Conservation (phyloP, 2,888 invertebrate species). For the Leptinotarsa haldemani region DNA sequence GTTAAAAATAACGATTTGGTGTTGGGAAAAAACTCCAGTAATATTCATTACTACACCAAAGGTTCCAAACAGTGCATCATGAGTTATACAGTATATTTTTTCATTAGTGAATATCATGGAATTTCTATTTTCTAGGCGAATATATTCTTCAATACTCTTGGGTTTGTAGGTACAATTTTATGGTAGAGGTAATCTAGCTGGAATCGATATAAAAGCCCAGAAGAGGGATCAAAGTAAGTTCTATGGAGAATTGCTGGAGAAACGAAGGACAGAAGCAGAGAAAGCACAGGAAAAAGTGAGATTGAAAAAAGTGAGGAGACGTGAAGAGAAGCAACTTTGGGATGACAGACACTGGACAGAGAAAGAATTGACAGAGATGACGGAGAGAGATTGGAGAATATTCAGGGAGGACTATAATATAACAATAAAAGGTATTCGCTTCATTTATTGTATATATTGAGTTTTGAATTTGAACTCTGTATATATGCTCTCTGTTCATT, state of each 20-base stretch:
- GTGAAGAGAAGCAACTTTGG: slow-evolving; percentile 98
- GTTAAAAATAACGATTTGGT: too few relatives aligned
- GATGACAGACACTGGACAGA: slow-evolving; percentile 99
- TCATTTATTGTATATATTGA: too few relatives aligned
- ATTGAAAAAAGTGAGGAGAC: slow-evolving; percentile 90
- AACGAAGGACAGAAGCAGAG: slow-evolving; percentile 94
- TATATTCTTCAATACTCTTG: not conserved
- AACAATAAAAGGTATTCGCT: slow-evolving; percentile 82
- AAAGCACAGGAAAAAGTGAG: slow-evolving; percentile 96
- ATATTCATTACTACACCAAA: too few relatives aligned
- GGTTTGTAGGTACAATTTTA: slow-evolving; percentile 85
- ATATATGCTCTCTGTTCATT: not conserved
- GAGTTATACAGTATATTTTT: too few relatives aligned
- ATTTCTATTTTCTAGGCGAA: not conserved
- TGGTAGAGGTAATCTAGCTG: slow-evolving; percentile 97
- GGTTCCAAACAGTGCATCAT: too few relatives aligned
- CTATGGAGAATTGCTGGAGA: slow-evolving; percentile 95
- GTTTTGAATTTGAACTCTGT: too few relatives aligned
- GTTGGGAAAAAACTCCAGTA: too few relatives aligned
- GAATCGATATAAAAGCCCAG: slow-evolving; percentile 97
- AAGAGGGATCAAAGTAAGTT: slow-evolving; percentile 97
- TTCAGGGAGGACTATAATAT: slow-evolving; percentile 99
- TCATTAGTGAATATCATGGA: not conserved
- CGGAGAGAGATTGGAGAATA: slow-evolving; percentile 99
- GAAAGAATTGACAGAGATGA: slow-evolving; percentile 94